phyloP scores from a whole-genome alignment of 2,888 invertebrate genomes.

The Netelia inedita region DNA sequence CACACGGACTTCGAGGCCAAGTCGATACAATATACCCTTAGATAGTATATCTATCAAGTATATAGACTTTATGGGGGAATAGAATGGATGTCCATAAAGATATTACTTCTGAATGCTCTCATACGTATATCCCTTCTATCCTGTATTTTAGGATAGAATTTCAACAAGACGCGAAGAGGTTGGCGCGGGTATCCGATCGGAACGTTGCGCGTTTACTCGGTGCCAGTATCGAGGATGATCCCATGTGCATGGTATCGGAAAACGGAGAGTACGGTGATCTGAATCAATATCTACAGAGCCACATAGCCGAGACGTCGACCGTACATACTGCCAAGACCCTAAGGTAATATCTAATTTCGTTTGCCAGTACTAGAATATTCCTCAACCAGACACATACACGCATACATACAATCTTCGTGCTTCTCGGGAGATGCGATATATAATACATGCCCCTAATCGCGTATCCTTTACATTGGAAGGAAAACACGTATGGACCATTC shows the following conservation, averaged over 20 bases:
- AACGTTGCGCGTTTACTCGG: slow-evolving; percentile 91
- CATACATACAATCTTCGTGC: too few relatives aligned
- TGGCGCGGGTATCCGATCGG: slow-evolving; percentile 89
- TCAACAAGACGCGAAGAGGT: slow-evolving; percentile 89
- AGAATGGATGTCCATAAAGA: slow-evolving; percentile 73
- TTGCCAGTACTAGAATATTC: slow-evolving; percentile 3
- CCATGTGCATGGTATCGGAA: slow-evolving; percentile 92
- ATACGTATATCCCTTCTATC: slow-evolving; percentile 24
- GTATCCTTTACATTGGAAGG: too few relatives aligned
- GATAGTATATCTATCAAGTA: slow-evolving; percentile 34
- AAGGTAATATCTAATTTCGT: slow-evolving; percentile 86
- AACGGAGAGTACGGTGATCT: slow-evolving; percentile 92
- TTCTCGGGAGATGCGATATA: too few relatives aligned
- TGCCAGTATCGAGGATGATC: slow-evolving; percentile 90
- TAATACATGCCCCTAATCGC: background rate
- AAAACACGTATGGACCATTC: too few relatives aligned
- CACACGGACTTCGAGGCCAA: background rate
- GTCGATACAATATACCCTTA: slow-evolving; percentile 33
- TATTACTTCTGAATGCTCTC: slow-evolving; percentile 74
- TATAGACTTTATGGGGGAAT: slow-evolving; percentile 36
- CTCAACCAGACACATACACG: background rate
- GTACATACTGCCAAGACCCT: slow-evolving; percentile 89
- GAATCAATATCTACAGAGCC: slow-evolving; percentile 93
- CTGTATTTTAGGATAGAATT: slow-evolving; percentile 88
- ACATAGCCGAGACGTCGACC: slow-evolving; percentile 90